Evolutionary conservation across 1,140 invertebrate genomes (phyloP).

Genomic region (Cydia fagiglandana): DNA sequence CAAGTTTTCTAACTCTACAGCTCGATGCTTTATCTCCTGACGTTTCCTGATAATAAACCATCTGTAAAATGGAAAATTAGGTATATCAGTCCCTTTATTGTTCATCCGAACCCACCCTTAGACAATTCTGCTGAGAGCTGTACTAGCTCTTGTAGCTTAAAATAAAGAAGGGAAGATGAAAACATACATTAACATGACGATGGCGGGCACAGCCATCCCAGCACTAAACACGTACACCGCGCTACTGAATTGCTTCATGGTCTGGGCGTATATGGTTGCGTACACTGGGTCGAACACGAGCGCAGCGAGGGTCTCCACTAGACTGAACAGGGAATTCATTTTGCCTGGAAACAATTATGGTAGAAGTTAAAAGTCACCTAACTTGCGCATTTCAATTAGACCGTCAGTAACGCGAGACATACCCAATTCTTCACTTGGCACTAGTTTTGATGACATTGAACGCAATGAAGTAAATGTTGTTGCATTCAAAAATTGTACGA

Average conservation of each 20-base stretch:
- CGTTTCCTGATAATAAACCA: conserved; percentile 50
- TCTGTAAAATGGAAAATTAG: conserved; percentile 44
- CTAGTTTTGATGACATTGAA: conserved; percentile 88
- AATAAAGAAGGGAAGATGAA: background rate
- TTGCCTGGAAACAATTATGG: conserved; percentile 56
- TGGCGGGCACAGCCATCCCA: conserved; percentile 59
- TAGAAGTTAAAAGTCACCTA: background rate
- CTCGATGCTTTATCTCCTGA: background rate
- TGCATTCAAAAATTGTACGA: conserved; percentile 89
- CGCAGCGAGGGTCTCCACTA: conserved; percentile 66
- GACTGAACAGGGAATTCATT: conserved; percentile 72
- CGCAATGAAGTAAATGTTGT: conserved; percentile 90
- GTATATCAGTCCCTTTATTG: too few relatives aligned
- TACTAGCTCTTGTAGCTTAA: too few relatives aligned
- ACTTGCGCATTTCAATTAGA: background rate
- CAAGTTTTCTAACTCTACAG: background rate
- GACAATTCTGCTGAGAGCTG: too few relatives aligned
- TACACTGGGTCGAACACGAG: conserved; percentile 67
- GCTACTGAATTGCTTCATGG: conserved; percentile 55
- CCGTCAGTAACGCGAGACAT: conserved; percentile 47
- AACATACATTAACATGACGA: conserved; percentile 60
- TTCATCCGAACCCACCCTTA: too few relatives aligned
- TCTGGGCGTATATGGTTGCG: conserved; percentile 56
- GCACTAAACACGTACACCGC: conserved; percentile 65
- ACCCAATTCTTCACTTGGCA: conserved; percentile 86